Conservation (phyloP, 2,888 invertebrate species). For the Melitaea athalia region DNA sequence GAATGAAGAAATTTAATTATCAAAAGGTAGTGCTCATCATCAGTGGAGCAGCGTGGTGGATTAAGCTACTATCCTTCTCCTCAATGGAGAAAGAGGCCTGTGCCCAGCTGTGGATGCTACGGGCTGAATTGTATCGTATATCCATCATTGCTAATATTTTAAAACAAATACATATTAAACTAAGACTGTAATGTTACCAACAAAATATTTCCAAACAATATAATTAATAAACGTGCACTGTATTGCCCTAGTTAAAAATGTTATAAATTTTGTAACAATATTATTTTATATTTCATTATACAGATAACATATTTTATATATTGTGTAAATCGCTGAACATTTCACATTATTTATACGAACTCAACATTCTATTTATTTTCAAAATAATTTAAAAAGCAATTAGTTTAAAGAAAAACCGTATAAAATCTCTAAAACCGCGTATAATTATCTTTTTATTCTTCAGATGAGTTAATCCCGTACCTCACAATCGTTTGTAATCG, state of each 20-base stretch:
- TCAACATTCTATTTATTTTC: not conserved
- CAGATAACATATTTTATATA: slow-evolving; percentile 3
- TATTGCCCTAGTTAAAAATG: slow-evolving; percentile 1
- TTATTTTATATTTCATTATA: slow-evolving; percentile 1
- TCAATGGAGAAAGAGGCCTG: too few species aligned
- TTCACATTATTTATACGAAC: not conserved
- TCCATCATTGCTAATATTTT: too few species aligned
- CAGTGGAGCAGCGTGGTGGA: too few species aligned
- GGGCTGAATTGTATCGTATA: too few species aligned
- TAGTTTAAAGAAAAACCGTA: not conserved
- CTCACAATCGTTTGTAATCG: not conserved
- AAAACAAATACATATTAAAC: not conserved
- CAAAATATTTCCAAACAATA: not conserved
- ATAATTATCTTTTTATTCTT: slow-evolving; percentile 4
- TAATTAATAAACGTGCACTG: not conserved
- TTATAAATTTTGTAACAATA: slow-evolving; percentile 6
- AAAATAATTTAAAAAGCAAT: slow-evolving; percentile 3
- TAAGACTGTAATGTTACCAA: not conserved
- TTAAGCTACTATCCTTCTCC: too few species aligned
- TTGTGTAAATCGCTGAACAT: not conserved
- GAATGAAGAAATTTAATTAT: too few species aligned
- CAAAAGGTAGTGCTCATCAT: too few species aligned
- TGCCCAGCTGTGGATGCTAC: too few species aligned
- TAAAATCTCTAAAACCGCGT: not conserved
- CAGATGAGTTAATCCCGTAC: not conserved